These are phyloP conservation scores for Eulemur macaco DNA, from an alignment of 2,113 vertebrate genomes.

Conservation along the genomic window DNA sequence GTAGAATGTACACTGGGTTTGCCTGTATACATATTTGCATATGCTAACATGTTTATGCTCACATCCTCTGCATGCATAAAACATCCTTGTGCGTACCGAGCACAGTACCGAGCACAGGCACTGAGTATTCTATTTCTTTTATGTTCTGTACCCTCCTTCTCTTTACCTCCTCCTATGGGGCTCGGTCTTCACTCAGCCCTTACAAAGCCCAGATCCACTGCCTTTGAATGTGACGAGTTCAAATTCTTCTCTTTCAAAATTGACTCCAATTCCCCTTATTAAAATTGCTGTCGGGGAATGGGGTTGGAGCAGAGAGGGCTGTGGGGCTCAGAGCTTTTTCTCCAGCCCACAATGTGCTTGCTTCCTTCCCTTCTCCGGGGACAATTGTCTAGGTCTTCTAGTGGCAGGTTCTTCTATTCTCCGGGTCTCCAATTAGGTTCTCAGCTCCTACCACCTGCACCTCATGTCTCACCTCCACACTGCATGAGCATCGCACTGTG, in stretches of 20 bases:
- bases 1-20: accelerated
- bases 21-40: background rate
- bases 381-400: too few relatives aligned
- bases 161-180: background rate
- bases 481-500: accelerated
- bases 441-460: background rate
- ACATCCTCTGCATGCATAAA: background rate
- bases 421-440: background rate
- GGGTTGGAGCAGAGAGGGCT: background rate
- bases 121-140: background rate
- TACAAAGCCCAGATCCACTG: too few relatives aligned
- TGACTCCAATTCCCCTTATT: background rate
- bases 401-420: background rate
- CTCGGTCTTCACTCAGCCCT: background rate
- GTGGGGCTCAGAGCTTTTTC: accelerated
- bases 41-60: background rate
- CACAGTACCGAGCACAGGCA: background rate
- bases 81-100: background rate
- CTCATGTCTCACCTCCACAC: background rate
- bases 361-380: background rate
- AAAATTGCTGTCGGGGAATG: background rate
- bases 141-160: background rate
- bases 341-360: background rate
- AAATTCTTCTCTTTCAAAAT: background rate
- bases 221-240: background rate